Evolutionary conservation across 2,888 invertebrate species (phyloP).

Genomic region (Pelosia muscerda): DNA sequence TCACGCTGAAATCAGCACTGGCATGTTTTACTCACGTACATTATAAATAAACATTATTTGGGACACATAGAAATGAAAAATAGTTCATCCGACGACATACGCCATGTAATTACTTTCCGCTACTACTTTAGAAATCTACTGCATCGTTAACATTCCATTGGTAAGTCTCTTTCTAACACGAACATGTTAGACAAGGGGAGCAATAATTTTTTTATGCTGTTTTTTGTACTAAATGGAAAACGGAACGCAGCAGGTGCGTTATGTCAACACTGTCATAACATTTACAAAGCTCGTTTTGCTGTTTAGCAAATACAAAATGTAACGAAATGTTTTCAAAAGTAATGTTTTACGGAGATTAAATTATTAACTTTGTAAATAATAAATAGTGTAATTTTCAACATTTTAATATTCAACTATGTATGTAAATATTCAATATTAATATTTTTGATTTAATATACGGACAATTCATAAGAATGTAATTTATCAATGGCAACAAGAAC

Average conservation of each 20-base stretch:
- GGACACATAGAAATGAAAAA: conserved; percentile 70
- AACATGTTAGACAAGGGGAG: conserved; percentile 22
- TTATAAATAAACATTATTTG: conserved; percentile 76
- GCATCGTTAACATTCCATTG: conserved; percentile 32
- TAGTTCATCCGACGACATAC: conserved; percentile 53
- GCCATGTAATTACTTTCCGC: conserved; percentile 50
- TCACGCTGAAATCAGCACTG: conserved; percentile 68
- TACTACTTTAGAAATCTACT: conserved; percentile 27
- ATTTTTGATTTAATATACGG: too few species aligned
- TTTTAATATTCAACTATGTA: not conserved
- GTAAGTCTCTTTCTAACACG: conserved; percentile 26
- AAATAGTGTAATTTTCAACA: not conserved
- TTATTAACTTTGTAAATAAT: not conserved
- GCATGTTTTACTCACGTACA: conserved; percentile 69
- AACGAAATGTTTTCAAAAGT: not conserved
- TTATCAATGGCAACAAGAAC: too few species aligned
- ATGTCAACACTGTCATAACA: conserved; percentile 46
- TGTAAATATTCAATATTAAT: too few species aligned
- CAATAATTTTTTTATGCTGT: conserved; percentile 22
- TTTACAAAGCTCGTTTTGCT: conserved; percentile 28
- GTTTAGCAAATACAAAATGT: not conserved
- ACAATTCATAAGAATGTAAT: too few species aligned
- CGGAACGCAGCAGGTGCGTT: conserved; percentile 17
- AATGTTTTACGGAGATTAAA: not conserved
- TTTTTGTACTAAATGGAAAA: not conserved